phyloP scores from a whole-genome alignment of 1,140 invertebrate species.

The Aphaenogaster floridana region DNA sequence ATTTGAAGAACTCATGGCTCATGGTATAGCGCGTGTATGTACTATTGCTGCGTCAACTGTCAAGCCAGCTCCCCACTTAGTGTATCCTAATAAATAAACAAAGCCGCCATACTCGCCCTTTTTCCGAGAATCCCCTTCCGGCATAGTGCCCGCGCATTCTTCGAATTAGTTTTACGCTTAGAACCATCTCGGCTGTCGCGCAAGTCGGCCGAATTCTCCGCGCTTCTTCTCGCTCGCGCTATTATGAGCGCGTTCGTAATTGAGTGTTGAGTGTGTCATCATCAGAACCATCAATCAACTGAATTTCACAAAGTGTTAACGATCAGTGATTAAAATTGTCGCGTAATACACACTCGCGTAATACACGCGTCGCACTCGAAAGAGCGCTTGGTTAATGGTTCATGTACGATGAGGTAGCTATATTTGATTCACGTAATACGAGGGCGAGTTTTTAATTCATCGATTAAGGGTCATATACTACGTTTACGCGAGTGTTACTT shows the following conservation, averaged over 20 bases:
- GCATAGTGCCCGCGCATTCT: not conserved
- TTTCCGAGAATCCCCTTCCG: not conserved
- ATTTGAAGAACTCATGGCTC: not conserved
- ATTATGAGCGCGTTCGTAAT: no score
- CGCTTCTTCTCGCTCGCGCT: not conserved
- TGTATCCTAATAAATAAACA: not conserved
- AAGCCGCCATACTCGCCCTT: not conserved
- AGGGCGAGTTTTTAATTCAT: no score
- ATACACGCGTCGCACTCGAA: not conserved
- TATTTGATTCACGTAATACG: no score
- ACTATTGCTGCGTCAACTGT: not conserved
- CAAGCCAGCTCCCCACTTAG: not conserved
- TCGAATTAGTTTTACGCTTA: not conserved
- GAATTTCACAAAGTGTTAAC: not conserved
- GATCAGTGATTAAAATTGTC: not conserved
- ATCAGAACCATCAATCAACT: not conserved
- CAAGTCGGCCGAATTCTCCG: not conserved
- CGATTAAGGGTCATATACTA: no score
- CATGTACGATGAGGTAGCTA: no score
- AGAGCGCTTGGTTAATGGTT: no score
- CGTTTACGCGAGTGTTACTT: no score
- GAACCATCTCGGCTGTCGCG: not conserved
- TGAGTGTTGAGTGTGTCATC: not conserved
- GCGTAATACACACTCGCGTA: not conserved
- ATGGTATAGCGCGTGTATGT: not conserved